Evolutionary conservation across 2,888 invertebrate genomes (phyloP).

Genomic region (Homarus gammarus): DNA sequence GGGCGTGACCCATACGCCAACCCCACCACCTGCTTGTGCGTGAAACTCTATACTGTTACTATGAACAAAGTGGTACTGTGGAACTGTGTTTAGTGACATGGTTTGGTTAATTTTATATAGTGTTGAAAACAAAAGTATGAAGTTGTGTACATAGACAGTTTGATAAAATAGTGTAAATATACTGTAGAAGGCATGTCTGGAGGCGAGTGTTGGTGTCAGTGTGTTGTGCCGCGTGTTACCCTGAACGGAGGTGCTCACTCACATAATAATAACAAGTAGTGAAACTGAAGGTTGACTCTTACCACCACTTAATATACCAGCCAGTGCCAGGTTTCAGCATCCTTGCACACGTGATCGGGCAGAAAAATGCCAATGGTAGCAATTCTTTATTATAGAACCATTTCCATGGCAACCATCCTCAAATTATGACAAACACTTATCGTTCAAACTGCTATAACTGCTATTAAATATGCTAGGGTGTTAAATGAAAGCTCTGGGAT

Average conservation of each 20-base stretch:
- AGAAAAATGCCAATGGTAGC: no score
- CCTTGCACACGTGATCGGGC: no score
- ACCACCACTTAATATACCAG: not conserved
- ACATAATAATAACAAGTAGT: not conserved
- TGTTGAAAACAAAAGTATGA: not conserved
- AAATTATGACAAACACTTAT: no score
- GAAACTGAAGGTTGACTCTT: not conserved
- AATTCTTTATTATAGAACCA: no score
- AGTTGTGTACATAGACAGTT: not conserved
- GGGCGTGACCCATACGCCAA: not conserved
- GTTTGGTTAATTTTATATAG: not conserved
- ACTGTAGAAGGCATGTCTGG: not conserved
- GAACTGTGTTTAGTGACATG: not conserved
- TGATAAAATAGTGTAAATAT: not conserved
- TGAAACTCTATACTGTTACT: not conserved
- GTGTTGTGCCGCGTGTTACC: not conserved
- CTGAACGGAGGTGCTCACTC: not conserved
- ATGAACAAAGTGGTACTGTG: not conserved
- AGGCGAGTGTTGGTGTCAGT: no score
- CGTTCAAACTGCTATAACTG: no score
- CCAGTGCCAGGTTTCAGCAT: no score
- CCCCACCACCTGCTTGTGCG: not conserved
- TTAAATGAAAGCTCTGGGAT: no score
- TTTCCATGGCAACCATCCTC: no score
- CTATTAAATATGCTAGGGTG: no score